Percentiles rank a stretch among this genome's conserved stretches.
Conservation (phyloP, 2,113 vertebrate genomes). For the Ifrita kowaldi region DNA sequence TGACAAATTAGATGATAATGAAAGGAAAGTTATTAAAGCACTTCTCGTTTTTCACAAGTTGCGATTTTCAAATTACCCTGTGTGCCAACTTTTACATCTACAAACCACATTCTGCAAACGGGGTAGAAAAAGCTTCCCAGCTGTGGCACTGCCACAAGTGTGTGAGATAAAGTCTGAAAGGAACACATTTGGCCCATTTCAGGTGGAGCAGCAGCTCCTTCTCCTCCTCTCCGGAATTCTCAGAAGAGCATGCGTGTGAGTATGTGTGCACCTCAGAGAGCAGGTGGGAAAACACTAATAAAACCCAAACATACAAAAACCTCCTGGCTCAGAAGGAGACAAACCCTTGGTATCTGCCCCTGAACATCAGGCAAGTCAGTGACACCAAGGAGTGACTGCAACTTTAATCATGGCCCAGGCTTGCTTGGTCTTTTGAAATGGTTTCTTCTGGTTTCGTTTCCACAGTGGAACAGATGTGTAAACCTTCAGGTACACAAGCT, state of each 20-base stretch:
- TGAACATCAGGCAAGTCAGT: neutral
- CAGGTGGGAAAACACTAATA: neutral
- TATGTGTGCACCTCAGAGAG: neutral
- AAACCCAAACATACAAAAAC: neutral
- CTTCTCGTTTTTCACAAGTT: neutral
- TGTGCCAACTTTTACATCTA: neutral
- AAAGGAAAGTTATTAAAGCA: neutral
- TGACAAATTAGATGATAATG: neutral
- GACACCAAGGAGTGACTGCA: neutral
- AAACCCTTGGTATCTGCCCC: neutral
- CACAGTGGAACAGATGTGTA: neutral
- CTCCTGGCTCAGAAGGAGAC: neutral
- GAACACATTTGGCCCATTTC: neutral
- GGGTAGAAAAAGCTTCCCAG: neutral
- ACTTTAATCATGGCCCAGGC: neutral
- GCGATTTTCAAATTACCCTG: neutral
- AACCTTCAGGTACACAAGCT: neutral
- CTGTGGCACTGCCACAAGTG: neutral
- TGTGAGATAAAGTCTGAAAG: neutral
- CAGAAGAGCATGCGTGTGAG: fast-evolving
- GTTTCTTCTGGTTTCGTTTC: neutral
- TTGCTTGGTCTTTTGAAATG: neutral
- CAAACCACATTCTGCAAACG: neutral
- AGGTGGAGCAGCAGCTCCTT: neutral
- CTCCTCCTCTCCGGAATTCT: neutral